A percentile compares a stretch with the other conserved stretches of the same genome.
phyloP scores from a whole-genome alignment of 2,888 invertebrate genomes.

The Conus canariensis region DNA sequence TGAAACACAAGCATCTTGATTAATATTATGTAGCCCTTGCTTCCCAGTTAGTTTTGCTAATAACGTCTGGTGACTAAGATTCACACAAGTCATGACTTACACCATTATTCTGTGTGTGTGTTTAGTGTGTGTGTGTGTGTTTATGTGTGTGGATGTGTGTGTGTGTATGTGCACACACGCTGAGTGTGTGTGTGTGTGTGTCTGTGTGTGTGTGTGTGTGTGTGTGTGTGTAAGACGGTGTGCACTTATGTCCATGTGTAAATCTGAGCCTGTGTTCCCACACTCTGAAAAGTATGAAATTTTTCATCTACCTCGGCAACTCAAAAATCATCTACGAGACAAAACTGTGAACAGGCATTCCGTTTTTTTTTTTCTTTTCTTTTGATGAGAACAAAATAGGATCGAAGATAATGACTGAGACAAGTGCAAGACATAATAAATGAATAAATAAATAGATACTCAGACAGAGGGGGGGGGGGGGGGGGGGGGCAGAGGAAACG shows the following conservation, averaged over 20 bases:
- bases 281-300: neutral
- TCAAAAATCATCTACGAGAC: neutral
- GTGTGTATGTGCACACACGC: too few species aligned
- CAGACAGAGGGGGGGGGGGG: neutral
- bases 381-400: neutral
- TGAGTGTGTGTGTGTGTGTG: too few species aligned
- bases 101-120: too few species aligned
- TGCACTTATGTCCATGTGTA: neutral
- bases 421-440: neutral
- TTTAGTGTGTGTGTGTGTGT: too few species aligned
- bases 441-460: neutral
- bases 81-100: too few species aligned
- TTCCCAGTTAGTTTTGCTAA: too few species aligned
- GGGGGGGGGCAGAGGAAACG: neutral
- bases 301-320: neutral
- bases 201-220: neutral
- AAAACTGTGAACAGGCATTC: neutral
- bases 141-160: too few species aligned
- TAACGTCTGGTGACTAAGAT: too few species aligned
- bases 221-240: neutral
- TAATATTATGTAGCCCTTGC: too few species aligned
- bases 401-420: neutral
- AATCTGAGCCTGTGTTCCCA: neutral
- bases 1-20: neutral
- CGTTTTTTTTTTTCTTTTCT: neutral